Percentiles rank a stretch among this genome's conserved stretches.
Evolutionary conservation across 2,113 vertebrate species (phyloP).

Genomic region (Probosciger aterrimus): DNA sequence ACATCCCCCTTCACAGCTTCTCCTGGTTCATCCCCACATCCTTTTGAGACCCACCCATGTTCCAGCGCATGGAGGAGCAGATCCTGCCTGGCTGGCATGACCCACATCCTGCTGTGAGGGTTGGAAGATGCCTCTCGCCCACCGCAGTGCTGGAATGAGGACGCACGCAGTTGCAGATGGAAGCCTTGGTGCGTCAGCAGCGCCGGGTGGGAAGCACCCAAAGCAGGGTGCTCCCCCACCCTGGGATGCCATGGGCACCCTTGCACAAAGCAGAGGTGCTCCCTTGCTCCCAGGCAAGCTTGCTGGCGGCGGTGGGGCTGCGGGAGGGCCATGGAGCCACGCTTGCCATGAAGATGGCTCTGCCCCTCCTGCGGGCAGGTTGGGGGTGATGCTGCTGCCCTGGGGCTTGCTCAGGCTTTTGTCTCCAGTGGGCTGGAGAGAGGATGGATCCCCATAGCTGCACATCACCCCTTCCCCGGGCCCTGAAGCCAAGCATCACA

Average conservation of each 20-base stretch:
- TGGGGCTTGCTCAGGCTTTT: neutral
- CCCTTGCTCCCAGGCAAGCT: neutral
- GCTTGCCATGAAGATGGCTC: neutral
- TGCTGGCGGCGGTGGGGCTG: rapidly evolving
- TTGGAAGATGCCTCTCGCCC: neutral
- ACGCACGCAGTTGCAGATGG: neutral
- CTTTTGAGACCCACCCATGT: neutral
- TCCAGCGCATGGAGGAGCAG: neutral
- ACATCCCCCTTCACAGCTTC: neutral
- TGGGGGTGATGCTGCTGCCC: neutral
- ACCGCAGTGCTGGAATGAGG: conserved; percentile 23
- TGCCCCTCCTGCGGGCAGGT: neutral
- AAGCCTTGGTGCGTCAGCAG: neutral
- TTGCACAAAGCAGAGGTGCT: neutral
- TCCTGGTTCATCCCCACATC: neutral
- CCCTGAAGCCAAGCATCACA: neutral
- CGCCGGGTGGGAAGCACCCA: rapidly evolving
- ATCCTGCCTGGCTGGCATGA: neutral
- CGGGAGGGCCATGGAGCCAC: rapidly evolving
- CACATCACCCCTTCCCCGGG: neutral
- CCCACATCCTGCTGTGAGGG: neutral
- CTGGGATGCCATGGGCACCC: rapidly evolving
- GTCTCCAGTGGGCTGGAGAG: neutral
- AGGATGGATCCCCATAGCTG: neutral
- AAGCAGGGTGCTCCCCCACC: neutral